Conservation (phyloP, 2,797 vertebrate genomes). For the Meriones psammophilus region DNA sequence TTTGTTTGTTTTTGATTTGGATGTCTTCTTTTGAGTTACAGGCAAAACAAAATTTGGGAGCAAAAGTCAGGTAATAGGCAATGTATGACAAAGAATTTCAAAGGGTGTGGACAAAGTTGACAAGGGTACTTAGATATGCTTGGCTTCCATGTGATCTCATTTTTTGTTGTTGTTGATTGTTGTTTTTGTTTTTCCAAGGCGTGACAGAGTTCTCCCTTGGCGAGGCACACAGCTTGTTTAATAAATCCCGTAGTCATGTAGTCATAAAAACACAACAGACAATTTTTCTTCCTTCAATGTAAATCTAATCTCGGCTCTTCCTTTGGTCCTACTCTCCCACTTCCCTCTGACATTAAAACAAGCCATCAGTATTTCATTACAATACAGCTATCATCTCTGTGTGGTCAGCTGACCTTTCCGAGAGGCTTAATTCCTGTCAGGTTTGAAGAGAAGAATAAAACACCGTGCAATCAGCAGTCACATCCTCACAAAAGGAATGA, state of each 20-base stretch:
- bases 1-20: not conserved
- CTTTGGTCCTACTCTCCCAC: conserved; percentile 69
- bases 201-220: conserved; percentile 65
- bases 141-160: conserved; percentile 26
- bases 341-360: conserved; percentile 83
- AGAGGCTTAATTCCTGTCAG: conserved; percentile 81
- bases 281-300: conserved; percentile 79
- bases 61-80: not conserved
- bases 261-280: conserved; percentile 80
- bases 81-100: not conserved
- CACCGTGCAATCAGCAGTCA: conserved; percentile 71
- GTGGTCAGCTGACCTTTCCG: conserved; percentile 83
- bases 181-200: conserved; percentile 1
- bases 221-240: conserved; percentile 29
- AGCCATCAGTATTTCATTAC: conserved; percentile 77
- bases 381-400: conserved; percentile 53
- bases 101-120: not conserved
- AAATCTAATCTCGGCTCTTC: conserved; percentile 83
- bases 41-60: not conserved
- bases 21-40: not conserved
- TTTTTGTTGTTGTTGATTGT: not conserved
- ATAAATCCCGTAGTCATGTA: conserved; percentile 79
- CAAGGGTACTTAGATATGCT: not conserved
- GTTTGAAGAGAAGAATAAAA: conserved; percentile 81
- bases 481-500: conserved; percentile 66